Percentiles rank a stretch among this genome's conserved stretches.
Conservation (phyloP, 2,113 vertebrate species). For the Nestor notabilis region DNA sequence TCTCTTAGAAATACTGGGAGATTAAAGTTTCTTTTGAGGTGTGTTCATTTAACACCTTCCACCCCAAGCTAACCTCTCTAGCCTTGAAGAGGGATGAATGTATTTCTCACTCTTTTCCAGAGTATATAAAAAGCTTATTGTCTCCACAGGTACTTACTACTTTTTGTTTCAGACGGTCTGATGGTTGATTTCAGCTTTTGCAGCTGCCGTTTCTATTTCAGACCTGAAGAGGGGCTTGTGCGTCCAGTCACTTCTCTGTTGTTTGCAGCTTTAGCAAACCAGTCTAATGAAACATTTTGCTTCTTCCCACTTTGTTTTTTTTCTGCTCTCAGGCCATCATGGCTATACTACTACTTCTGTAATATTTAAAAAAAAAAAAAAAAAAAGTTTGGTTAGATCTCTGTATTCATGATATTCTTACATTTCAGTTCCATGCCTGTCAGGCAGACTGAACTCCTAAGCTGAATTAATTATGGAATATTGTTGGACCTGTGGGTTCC, state of each 20-base stretch:
- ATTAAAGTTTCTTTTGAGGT: not conserved
- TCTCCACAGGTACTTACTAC: not conserved
- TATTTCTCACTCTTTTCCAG: not conserved
- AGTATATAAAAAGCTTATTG: not conserved
- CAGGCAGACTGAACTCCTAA: not conserved
- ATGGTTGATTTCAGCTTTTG: not conserved
- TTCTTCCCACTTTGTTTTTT: not conserved
- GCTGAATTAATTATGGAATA: not conserved
- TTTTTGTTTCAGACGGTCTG: not conserved
- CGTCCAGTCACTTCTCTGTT: not conserved
- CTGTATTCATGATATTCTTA: not conserved
- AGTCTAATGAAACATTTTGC: not conserved
- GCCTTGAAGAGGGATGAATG: not conserved
- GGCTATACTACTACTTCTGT: not conserved
- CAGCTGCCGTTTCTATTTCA: not conserved
- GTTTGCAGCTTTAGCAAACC: not conserved
- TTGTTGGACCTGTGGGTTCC: not conserved
- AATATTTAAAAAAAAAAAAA: not conserved
- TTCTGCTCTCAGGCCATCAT: not conserved
- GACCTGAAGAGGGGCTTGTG: not conserved
- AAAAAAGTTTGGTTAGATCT: not conserved
- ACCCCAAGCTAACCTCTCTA: not conserved
- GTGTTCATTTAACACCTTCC: not conserved
- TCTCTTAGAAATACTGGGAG: not conserved
- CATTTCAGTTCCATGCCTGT: not conserved